Evolutionary conservation across 2,797 vertebrate genomes (phyloP).

Genomic region (Ammospiza maritima): DNA sequence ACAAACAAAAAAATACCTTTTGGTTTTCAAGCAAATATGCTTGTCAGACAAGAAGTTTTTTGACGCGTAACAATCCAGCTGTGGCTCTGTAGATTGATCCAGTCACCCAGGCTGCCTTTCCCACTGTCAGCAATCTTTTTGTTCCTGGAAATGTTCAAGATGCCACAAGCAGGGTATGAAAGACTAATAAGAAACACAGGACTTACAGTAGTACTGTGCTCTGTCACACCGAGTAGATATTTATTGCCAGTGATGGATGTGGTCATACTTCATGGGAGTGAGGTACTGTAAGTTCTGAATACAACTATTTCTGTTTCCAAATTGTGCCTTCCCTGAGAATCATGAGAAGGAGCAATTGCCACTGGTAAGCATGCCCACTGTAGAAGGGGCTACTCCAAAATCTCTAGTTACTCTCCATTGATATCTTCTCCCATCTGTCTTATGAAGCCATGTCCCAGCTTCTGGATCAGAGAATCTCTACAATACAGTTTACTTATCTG

Average conservation of each 20-base stretch:
- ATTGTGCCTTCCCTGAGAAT: not conserved
- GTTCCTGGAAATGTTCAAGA: not conserved
- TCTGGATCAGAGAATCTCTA: not conserved
- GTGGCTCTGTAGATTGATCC: not conserved
- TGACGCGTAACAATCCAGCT: not conserved
- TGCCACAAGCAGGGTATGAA: not conserved
- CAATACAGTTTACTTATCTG: not conserved
- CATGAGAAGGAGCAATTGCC: not conserved
- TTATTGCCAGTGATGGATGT: not conserved
- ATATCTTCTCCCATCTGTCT: not conserved
- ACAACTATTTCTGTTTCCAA: not conserved
- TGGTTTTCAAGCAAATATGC: not conserved
- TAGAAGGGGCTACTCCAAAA: not conserved
- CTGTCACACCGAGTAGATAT: not conserved
- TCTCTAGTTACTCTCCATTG: not conserved
- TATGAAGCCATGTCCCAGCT: not conserved
- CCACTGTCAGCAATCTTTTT: not conserved
- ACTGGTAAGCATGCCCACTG: rapidly evolving
- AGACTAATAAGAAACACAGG: not conserved
- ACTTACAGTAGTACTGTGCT: not conserved
- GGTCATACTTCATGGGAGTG: not conserved
- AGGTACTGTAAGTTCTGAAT: not conserved
- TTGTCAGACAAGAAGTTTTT: not conserved
- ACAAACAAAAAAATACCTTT: not conserved
- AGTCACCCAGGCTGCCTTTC: not conserved